phyloP scores from a whole-genome alignment of 2,888 invertebrate species.

The Microplitis deprimator region DNA sequence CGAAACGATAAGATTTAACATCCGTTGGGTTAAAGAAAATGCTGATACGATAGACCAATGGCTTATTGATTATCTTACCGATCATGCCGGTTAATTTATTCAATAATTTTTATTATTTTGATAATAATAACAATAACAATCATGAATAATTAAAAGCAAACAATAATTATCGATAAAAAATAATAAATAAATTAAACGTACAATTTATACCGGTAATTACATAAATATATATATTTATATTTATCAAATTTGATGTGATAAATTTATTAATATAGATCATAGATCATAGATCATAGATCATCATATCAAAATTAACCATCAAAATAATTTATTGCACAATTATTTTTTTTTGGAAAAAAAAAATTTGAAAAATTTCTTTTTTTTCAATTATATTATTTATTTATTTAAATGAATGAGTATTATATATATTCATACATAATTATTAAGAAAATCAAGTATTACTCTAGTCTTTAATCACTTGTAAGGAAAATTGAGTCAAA shows the following conservation, averaged over 20 bases:
- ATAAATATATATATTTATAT: conserved; percentile 4
- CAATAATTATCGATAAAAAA: background rate
- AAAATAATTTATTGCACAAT: background rate
- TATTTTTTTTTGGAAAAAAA: no score
- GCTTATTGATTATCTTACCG: conserved; percentile 70
- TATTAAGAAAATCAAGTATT: no score
- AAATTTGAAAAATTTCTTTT: background rate
- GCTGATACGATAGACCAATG: conserved; percentile 74
- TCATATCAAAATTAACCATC: background rate
- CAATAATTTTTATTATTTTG: background rate
- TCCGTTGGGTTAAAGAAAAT: conserved; percentile 82
- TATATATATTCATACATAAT: no score
- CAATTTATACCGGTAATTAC: conserved; percentile 32
- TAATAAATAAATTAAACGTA: conserved; percentile 9
- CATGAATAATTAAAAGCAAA: background rate
- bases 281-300: background rate
- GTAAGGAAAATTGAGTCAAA: no score
- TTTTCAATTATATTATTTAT: background rate
- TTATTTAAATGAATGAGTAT: background rate
- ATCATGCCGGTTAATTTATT: conserved; percentile 19
- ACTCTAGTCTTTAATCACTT: no score
- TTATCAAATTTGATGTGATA: background rate
- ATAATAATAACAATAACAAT: conserved; percentile 11
- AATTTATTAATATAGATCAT: background rate
- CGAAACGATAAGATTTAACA: conserved; percentile 86